Evolutionary conservation across 1,140 invertebrate genomes (phyloP).

Genomic region (Cotesia glomerata): DNA sequence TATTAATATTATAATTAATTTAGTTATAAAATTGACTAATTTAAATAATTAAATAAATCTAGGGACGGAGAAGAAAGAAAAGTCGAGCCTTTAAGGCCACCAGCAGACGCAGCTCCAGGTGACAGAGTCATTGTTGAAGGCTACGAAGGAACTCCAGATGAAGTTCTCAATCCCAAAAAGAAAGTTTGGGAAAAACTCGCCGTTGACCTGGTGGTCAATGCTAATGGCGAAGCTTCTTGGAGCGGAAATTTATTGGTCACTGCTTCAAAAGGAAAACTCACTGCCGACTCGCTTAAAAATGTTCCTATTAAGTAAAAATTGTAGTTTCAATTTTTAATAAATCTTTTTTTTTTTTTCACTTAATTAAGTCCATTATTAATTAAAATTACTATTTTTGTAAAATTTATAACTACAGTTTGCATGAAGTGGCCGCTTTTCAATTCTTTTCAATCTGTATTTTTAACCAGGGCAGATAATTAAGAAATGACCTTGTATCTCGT

Average conservation of each 20-base stretch:
- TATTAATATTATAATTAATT: too few species aligned
- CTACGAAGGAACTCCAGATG: constrained; percentile 84
- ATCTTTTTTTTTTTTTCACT: not conserved
- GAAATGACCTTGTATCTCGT: too few species aligned
- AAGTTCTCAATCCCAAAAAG: constrained; percentile 94
- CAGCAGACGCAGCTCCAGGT: constrained; percentile 75
- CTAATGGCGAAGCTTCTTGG: constrained; percentile 80
- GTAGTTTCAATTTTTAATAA: not conserved
- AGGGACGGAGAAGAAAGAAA: constrained; percentile 74
- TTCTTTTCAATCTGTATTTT: too few species aligned
- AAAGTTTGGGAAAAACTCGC: constrained; percentile 94
- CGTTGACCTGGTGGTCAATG: constrained; percentile 81
- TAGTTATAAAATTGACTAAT: too few species aligned
- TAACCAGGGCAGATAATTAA: too few species aligned
- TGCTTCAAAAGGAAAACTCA: constrained; percentile 72
- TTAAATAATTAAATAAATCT: not conserved
- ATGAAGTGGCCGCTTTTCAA: too few species aligned
- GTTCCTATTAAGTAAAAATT: constrained; percentile 75
- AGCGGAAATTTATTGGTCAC: constrained; percentile 79
- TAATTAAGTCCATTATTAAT: too few species aligned
- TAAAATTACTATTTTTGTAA: too few species aligned
- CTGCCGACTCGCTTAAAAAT: constrained; percentile 72
- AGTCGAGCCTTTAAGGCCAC: constrained; percentile 85
- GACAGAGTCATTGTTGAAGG: constrained; percentile 84
- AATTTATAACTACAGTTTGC: too few species aligned